Evolutionary conservation across 1,140 invertebrate species (phyloP).

Genomic region (Mactra quadrangularis): DNA sequence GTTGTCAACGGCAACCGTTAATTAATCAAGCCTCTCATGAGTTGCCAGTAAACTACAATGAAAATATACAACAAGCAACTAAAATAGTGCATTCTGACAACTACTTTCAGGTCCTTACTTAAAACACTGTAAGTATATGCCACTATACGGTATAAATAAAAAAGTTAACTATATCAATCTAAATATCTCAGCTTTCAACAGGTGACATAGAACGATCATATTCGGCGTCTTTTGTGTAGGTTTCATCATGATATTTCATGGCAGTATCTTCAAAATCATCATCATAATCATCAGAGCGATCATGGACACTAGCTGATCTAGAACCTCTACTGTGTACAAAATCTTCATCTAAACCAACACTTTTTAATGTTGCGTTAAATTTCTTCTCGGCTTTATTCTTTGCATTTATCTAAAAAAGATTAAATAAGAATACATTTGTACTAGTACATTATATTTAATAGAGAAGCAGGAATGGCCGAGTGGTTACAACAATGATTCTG

Average conservation of each 20-base stretch:
- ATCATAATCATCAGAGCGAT: conserved; percentile 52
- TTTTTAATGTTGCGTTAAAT: conserved; percentile 72
- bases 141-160: neutral
- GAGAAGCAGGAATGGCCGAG: too few species aligned
- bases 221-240: conserved; percentile 31
- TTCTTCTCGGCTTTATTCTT: conserved; percentile 77
- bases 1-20: too few species aligned
- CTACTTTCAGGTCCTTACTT: neutral
- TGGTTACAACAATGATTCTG: too few species aligned
- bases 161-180: too few species aligned
- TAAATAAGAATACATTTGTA: too few species aligned
- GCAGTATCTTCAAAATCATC: conserved; percentile 64
- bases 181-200: conserved; percentile 33
- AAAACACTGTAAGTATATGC: neutral
- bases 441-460: too few species aligned
- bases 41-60: too few species aligned
- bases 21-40: too few species aligned
- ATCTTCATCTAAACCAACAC: conserved; percentile 75
- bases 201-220: conserved; percentile 40
- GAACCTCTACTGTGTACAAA: conserved; percentile 68
- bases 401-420: conserved; percentile 72
- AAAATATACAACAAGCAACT: neutral
- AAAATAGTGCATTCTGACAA: neutral
- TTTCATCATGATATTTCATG: conserved; percentile 35
- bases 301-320: conserved; percentile 43